Base-by-base conservation (phyloP, 1,140 invertebrate genomes). In the Hyphantria cunea region DNA sequence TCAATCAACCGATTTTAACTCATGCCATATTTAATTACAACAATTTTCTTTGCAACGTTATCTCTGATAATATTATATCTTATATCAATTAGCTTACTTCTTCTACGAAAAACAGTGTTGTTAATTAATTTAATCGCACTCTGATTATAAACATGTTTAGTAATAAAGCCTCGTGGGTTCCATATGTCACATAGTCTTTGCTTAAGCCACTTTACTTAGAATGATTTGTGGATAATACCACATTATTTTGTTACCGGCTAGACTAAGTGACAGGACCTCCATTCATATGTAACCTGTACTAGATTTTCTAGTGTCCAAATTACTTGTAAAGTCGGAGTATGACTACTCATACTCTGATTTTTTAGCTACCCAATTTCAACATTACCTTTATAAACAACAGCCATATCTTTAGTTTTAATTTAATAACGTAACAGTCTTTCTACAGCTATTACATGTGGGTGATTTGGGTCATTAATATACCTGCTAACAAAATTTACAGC, bases 71-170 rank as follows among this genome's bases (percentile, higher is more conserved):
- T 81, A 51, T 77, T 69, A 44, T 56, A 77, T 54, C 65, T 66
- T 5, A 81, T 56, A 58, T 81, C 74, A 10, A 80, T 80, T 44
- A 82, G 78, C 50, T 83, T 78, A 13, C 66, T 66, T 33, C 55
- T 55, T 41, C 70, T 76, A 60, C 78, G 72, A 64, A 52, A 80
- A 33, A 66, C 70, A 17, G 61, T 39, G 33, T 78, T 78, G 12
- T 49, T 72, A 8, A 52, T 62, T 17, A 62, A 11, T 10, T 25
- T 52, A 15, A 62, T 53, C 0, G 59, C 50, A 47, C 25, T 52
- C 25, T 62, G 59, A 34, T 62, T 62, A 47, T 52, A 37, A 49
- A 53, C n/a, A 60, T 33, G 33, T 10, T 39, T 13, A 25, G 15
- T 3, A 14, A 49, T 6, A 32, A 11, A 50, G 0, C 15, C 12